A percentile compares a stretch with the other conserved stretches of the same genome.
phyloP scores from a whole-genome alignment of 2,888 invertebrate genomes.

The Graphium colonna region DNA sequence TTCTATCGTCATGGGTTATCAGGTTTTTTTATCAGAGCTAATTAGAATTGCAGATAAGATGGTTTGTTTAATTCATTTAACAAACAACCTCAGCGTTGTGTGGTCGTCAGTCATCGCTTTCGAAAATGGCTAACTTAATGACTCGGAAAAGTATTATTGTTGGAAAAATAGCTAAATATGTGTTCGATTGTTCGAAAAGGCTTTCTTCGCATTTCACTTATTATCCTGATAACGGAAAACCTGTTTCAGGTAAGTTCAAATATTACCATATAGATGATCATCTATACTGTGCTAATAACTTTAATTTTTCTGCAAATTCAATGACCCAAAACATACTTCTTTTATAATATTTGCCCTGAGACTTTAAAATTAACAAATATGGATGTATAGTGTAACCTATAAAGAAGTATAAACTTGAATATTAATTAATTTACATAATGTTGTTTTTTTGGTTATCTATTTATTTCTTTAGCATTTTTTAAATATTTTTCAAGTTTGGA shows the following conservation, averaged over 20 bases:
- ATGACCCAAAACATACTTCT: no score
- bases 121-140: slow-evolving; percentile 53
- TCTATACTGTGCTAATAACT: no score
- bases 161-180: slow-evolving; percentile 52
- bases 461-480: no score
- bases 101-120: slow-evolving; percentile 24
- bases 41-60: slow-evolving; percentile 74
- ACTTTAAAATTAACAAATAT: no score
- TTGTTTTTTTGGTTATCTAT: no score
- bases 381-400: no score
- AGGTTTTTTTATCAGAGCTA: slow-evolving; percentile 52
- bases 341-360: no score
- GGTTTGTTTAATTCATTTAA: slow-evolving; percentile 47
- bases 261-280: no score
- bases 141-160: slow-evolving; percentile 46
- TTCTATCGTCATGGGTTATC: slow-evolving; percentile 32
- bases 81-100: slow-evolving; percentile 28
- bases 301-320: no score
- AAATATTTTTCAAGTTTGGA: no score
- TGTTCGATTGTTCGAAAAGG: slow-evolving; percentile 51
- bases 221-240: slow-evolving; percentile 76
- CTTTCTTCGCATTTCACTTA: slow-evolving; percentile 82
- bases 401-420: no score
- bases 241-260: slow-evolving; percentile 71
- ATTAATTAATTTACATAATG: no score